phyloP scores from a whole-genome alignment of 2,797 vertebrate genomes.

The Spondyliosoma cantharus region DNA sequence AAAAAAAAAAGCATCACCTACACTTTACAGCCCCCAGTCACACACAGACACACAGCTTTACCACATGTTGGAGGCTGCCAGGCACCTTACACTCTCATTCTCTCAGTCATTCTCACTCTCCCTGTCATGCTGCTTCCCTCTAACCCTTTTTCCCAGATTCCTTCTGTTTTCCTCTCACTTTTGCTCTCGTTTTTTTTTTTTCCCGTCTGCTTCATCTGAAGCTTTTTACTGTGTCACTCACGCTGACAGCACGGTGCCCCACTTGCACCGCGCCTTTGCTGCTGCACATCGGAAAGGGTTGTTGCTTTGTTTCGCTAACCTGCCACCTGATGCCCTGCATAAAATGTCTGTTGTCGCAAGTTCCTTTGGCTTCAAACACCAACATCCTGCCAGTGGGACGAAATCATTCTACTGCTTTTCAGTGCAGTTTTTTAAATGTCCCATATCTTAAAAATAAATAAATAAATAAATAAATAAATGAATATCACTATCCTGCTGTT shows the following conservation, averaged over 20 bases:
- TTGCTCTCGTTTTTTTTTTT: constrained; percentile 33
- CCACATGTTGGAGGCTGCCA: constrained; percentile 52
- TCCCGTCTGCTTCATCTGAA: constrained; percentile 48
- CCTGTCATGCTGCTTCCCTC: constrained; percentile 60
- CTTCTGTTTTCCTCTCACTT: constrained; percentile 30
- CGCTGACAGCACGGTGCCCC: constrained; percentile 46
- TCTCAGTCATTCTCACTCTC: constrained; percentile 14
- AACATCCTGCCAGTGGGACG: constrained; percentile 14
- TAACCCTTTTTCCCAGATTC: constrained; percentile 37
- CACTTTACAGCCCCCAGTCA: constrained; percentile 48
- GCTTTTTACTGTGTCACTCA: constrained; percentile 49
- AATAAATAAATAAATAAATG: background rate
- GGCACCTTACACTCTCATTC: constrained; percentile 46
- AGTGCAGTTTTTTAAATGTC: constrained; percentile 15
- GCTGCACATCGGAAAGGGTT: constrained; percentile 45
- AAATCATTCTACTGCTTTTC: constrained; percentile 31
- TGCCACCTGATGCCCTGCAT: constrained; percentile 51
- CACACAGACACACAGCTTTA: constrained; percentile 32
- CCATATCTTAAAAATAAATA: constrained; percentile 5
- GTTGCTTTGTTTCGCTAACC: constrained; percentile 51
- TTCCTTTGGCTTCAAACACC: constrained; percentile 22
- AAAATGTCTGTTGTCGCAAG: constrained; percentile 34
- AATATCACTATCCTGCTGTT: constrained; percentile 21
- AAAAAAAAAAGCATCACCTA: constrained; percentile 62
- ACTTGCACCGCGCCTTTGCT: constrained; percentile 38